Evolutionary conservation across 2,888 invertebrate genomes (phyloP).

Genomic region (Loripinus fragilis): DNA sequence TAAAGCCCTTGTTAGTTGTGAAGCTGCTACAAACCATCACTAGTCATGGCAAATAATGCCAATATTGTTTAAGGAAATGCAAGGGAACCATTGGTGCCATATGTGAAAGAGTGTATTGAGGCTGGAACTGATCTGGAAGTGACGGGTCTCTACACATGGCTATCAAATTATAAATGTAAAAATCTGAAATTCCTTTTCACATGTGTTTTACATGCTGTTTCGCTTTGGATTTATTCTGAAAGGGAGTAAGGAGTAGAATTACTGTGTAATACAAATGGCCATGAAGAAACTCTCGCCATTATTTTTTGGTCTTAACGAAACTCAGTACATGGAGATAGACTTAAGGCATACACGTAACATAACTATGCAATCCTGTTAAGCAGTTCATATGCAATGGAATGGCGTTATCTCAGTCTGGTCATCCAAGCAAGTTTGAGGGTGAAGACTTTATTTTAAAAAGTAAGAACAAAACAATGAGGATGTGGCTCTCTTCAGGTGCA

Average conservation of each 20-base stretch:
- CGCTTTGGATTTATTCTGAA: too few relatives aligned
- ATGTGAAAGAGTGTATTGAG: constrained; percentile 7
- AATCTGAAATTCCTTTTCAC: constrained; percentile 1
- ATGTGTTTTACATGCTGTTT: background rate
- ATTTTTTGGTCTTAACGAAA: constrained; percentile 17
- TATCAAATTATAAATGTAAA: background rate
- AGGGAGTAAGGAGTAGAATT: constrained; percentile 16
- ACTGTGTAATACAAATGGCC: background rate
- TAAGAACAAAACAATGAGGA: constrained; percentile 13
- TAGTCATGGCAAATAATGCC: constrained; percentile 21
- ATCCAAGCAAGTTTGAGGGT: constrained; percentile 24
- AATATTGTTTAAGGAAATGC: constrained; percentile 13
- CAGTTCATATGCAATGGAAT: background rate
- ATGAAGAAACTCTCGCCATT: constrained; percentile 6
- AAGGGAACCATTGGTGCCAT: background rate
- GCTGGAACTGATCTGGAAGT: background rate
- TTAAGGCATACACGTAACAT: constrained; percentile 8
- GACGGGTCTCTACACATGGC: background rate
- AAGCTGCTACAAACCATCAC: constrained; percentile 17
- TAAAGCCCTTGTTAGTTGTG: constrained; percentile 22
- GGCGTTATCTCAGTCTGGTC: constrained; percentile 16
- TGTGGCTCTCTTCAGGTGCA: constrained; percentile 11
- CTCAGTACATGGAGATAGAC: constrained; percentile 15
- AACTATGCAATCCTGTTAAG: background rate
- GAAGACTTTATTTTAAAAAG: constrained; percentile 19